Percentiles rank a stretch among this genome's conserved stretches.
Evolutionary conservation across 1,140 invertebrate species (phyloP).

Genomic region (Anastrepha ludens): DNA sequence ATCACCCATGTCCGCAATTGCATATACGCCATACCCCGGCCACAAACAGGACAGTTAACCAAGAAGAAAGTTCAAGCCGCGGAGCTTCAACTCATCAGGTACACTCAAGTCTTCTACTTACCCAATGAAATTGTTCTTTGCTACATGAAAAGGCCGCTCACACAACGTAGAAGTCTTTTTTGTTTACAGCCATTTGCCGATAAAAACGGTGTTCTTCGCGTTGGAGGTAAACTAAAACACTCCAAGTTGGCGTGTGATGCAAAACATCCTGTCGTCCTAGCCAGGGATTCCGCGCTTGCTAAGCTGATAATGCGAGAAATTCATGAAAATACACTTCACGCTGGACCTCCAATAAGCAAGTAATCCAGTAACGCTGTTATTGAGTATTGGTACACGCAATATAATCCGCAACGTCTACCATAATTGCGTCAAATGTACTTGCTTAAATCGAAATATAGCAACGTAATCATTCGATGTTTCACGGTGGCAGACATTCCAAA

Average conservation of each 20-base stretch:
- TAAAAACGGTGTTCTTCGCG: conserved; percentile 19
- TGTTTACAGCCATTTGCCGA: background rate
- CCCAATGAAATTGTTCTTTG: background rate
- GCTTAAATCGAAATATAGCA: too few species aligned
- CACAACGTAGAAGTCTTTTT: background rate
- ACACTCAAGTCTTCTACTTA: background rate
- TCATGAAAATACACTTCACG: background rate
- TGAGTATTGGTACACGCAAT: too few species aligned
- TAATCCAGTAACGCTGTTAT: too few species aligned
- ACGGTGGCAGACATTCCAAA: too few species aligned
- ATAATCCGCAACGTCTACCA: too few species aligned
- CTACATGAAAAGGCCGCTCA: background rate
- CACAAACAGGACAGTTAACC: background rate
- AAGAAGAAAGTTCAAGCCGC: background rate
- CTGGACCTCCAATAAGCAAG: too few species aligned
- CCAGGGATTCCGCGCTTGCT: background rate
- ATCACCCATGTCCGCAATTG: background rate
- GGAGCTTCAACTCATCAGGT: background rate
- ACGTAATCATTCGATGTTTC: too few species aligned
- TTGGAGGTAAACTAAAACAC: conserved; percentile 40
- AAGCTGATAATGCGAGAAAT: background rate
- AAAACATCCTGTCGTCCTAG: conserved; percentile 15
- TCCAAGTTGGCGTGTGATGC: background rate
- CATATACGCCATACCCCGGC: background rate
- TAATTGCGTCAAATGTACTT: too few species aligned